Conservation (phyloP, 2,888 invertebrate species). For the Zygogramma bicolorata region DNA sequence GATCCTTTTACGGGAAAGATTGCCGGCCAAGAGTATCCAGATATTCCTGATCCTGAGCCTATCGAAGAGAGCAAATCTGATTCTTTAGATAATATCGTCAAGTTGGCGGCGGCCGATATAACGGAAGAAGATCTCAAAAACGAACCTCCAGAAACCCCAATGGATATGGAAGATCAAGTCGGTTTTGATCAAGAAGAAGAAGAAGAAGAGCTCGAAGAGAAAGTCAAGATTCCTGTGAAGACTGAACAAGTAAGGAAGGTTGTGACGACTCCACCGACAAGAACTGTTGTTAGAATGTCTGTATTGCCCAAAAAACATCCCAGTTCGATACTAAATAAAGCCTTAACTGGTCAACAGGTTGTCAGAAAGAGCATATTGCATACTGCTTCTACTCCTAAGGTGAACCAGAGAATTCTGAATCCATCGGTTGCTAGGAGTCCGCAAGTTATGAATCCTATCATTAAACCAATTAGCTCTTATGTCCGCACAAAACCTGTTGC, state of each 20-base stretch:
- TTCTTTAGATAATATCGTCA: slow-evolving; percentile 60
- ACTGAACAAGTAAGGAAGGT: slow-evolving; percentile 30
- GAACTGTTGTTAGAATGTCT: slow-evolving; percentile 30
- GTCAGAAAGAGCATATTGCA: slow-evolving; percentile 57
- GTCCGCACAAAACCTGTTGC: slow-evolving; percentile 42
- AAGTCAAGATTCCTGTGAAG: slow-evolving; percentile 12
- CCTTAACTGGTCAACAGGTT: slow-evolving; percentile 58
- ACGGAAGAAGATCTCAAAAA: slow-evolving; percentile 59
- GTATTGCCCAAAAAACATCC: slow-evolving; percentile 55
- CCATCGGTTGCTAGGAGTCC: slow-evolving; percentile 45
- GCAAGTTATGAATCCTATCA: slow-evolving; percentile 37
- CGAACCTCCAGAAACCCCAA: slow-evolving; percentile 39
- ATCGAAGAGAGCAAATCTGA: slow-evolving; percentile 38
- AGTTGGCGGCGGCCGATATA: slow-evolving; percentile 63
- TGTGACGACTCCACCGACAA: slow-evolving; percentile 22
- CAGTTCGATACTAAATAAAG: slow-evolving; percentile 64
- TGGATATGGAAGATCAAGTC: slow-evolving; percentile 31
- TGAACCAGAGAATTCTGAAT: slow-evolving; percentile 48
- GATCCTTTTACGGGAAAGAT: slow-evolving; percentile 69
- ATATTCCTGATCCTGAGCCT: slow-evolving; percentile 58
- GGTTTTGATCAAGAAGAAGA: slow-evolving; percentile 9
- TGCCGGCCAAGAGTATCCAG: slow-evolving; percentile 49
- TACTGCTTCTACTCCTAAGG: slow-evolving; percentile 36
- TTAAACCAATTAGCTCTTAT: slow-evolving; percentile 27
- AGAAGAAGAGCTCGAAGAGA: slow-evolving; percentile 15